Evolutionary conservation across 2,113 vertebrate species (phyloP).

Genomic region (Myanophis thanlyinensis): DNA sequence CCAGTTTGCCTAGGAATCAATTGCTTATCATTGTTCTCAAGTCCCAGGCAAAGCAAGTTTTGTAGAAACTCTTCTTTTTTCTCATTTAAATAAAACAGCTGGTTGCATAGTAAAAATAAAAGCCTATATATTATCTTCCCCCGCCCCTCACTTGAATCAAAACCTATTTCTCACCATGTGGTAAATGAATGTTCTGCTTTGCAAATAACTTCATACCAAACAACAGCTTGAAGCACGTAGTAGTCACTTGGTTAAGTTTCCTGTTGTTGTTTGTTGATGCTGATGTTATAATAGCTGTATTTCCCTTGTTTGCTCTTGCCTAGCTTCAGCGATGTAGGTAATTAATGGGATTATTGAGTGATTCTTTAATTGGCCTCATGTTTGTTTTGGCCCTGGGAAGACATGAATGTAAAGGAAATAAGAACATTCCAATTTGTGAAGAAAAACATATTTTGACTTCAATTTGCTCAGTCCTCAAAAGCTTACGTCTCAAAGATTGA

Average conservation of each 20-base stretch:
- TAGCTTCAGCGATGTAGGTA: neutral
- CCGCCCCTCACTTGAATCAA: neutral
- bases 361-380: constrained; percentile 14
- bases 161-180: constrained; percentile 32
- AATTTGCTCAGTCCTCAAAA: constrained; percentile 37
- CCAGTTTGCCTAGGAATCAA: neutral
- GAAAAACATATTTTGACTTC: constrained; percentile 39
- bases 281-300: neutral
- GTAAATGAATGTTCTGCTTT: constrained; percentile 27
- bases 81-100: constrained; percentile 47
- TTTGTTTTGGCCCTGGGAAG: constrained; percentile 19
- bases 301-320: constrained; percentile 28
- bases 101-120: constrained; percentile 42
- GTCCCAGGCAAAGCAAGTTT: constrained; percentile 30
- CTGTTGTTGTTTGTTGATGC: constrained; percentile 33
- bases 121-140: constrained; percentile 27
- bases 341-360: constrained; percentile 33
- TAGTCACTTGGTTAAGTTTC: constrained; percentile 28
- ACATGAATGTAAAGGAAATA: constrained; percentile 27
- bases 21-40: constrained; percentile 13
- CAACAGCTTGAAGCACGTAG: constrained; percentile 20
- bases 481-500: constrained; percentile 8
- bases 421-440: constrained; percentile 2
- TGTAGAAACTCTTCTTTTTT: constrained; percentile 23
- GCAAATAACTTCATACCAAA: constrained; percentile 34